phyloP scores from a whole-genome alignment of 2,888 invertebrate species.

The Dolichopus griseipennis region DNA sequence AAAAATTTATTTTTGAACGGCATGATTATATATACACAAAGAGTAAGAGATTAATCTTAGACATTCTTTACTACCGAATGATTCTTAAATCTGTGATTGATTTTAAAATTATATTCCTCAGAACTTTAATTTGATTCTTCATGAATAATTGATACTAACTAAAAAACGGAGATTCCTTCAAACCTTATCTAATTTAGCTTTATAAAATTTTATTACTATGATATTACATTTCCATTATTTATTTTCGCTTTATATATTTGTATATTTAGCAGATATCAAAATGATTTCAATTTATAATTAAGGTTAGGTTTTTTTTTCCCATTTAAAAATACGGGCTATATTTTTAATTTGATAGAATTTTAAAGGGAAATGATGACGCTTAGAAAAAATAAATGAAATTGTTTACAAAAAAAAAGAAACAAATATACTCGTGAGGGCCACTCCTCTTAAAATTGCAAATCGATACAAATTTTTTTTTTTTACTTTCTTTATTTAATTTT shows the following conservation, averaged over 20 bases:
- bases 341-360: neutral
- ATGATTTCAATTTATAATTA: neutral
- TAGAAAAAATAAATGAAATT: neutral
- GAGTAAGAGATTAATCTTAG: no score
- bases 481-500: neutral
- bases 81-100: no score
- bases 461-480: neutral
- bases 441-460: neutral
- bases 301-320: neutral
- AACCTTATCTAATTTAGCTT: neutral
- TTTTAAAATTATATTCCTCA: no score
- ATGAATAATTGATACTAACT: no score
- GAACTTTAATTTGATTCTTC: no score
- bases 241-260: no score
- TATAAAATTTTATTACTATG: neutral
- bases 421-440: neutral
- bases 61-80: no score
- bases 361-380: neutral
- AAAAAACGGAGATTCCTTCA: neutral
- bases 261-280: no score
- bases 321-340: neutral
- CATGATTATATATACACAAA: no score
- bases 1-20: no score
- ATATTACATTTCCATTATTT: no score
- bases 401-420: neutral